A percentile compares a stretch with the other conserved stretches of the same genome.
phyloP scores from a whole-genome alignment of 2,888 invertebrate genomes.

The Papilio demoleus region DNA sequence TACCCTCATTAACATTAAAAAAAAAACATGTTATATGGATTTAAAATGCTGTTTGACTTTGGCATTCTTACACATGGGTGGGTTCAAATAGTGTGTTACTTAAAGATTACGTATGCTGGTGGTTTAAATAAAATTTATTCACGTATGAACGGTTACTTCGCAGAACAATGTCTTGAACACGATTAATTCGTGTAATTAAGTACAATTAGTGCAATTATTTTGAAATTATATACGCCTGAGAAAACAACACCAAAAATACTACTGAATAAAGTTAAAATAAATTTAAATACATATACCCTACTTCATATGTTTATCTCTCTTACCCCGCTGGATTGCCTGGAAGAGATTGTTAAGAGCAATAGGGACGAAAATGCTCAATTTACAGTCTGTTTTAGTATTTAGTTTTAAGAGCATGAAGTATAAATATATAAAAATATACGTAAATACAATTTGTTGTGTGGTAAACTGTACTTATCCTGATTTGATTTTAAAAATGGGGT shows the following conservation, averaged over 20 bases:
- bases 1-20: too few species aligned
- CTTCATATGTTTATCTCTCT: too few species aligned
- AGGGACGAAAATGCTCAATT: too few species aligned
- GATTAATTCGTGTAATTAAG: constrained; percentile 28
- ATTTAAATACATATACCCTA: too few species aligned
- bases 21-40: not conserved
- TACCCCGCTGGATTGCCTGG: too few species aligned
- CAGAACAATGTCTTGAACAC: constrained; percentile 26
- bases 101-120: not conserved
- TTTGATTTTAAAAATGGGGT: too few species aligned
- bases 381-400: too few species aligned
- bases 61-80: not conserved
- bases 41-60: not conserved
- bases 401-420: too few species aligned
- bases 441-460: too few species aligned
- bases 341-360: too few species aligned
- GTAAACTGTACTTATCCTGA: too few species aligned
- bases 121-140: constrained; percentile 10
- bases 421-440: too few species aligned
- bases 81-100: not conserved
- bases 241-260: constrained; percentile 1
- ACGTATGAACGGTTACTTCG: constrained; percentile 32
- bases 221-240: constrained; percentile 19
- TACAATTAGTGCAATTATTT: constrained; percentile 24
- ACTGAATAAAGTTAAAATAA: not conserved